A percentile compares a stretch with the other conserved stretches of the same genome.
Conservation (phyloP, 2,888 invertebrate genomes). For the Erebia epiphron region DNA sequence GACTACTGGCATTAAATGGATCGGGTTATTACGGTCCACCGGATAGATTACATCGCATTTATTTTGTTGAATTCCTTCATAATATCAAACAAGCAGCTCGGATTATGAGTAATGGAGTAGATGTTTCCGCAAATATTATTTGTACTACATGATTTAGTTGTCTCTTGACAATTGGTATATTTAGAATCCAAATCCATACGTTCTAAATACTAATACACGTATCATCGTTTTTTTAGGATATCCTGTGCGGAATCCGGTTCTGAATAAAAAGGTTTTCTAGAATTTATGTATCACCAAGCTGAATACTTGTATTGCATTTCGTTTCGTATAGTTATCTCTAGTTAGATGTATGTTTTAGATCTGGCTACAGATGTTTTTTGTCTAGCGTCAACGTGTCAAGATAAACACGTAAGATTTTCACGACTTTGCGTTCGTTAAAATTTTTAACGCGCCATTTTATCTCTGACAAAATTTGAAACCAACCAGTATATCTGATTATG, state of each 20-base stretch:
- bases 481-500: not conserved
- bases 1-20: constrained; percentile 32
- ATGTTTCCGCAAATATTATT: constrained; percentile 5
- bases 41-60: constrained; percentile 29
- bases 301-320: not conserved
- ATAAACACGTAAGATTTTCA: not conserved
- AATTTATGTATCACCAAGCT: not conserved
- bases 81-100: not conserved
- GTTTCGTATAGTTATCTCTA: not conserved
- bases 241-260: no score
- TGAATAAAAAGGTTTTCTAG: no score
- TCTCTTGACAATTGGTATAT: not conserved
- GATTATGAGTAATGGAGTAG: not conserved
- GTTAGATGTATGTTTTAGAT: not conserved
- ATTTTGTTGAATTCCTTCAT: constrained; percentile 25
- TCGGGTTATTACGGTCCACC: constrained; percentile 30
- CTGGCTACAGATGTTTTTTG: constrained; percentile 1
- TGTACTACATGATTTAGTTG: not conserved
- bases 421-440: not conserved
- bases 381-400: not conserved
- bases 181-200: no score
- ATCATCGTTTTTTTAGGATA: no score
- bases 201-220: no score
- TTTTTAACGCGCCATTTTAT: not conserved
- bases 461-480: not conserved